phyloP scores from a whole-genome alignment of 2,113 vertebrate genomes.

The Centropus unirufus region DNA sequence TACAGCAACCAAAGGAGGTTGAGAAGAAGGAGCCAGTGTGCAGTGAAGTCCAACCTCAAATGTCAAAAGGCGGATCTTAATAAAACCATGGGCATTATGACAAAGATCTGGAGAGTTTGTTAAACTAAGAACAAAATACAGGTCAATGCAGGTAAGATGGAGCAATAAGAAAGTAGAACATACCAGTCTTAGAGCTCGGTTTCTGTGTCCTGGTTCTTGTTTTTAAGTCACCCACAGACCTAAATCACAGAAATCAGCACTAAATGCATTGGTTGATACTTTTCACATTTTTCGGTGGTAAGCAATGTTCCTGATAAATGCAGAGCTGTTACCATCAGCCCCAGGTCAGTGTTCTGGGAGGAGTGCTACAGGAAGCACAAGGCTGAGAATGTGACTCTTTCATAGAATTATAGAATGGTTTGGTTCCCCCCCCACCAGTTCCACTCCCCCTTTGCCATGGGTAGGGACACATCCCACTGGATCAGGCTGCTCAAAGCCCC shows the following conservation, averaged over 20 bases:
- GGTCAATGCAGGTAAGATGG: neutral
- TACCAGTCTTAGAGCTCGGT: neutral
- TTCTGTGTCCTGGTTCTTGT: neutral
- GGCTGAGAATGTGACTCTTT: rapidly evolving
- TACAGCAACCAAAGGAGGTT: neutral
- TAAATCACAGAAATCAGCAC: conserved; percentile 21
- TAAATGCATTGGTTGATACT: neutral
- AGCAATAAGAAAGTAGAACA: neutral
- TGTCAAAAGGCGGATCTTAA: neutral
- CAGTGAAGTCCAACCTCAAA: neutral
- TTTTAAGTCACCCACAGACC: neutral
- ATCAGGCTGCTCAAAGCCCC: too few relatives aligned
- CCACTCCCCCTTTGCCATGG: too few relatives aligned
- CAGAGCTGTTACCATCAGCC: neutral
- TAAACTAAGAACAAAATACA: neutral
- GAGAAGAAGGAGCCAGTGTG: neutral
- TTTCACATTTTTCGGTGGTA: neutral
- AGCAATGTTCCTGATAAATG: neutral
- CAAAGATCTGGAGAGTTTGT: neutral
- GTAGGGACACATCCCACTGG: too few relatives aligned
- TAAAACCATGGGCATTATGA: neutral
- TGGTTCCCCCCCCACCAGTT: too few relatives aligned
- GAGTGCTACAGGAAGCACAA: neutral
- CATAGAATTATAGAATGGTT: too few relatives aligned
- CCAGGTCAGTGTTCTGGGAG: neutral